Evolutionary conservation across 2,888 invertebrate species (phyloP), one percentile per base, ranked within the genome.

Genomic region (Nymphalis c-album): DNA sequence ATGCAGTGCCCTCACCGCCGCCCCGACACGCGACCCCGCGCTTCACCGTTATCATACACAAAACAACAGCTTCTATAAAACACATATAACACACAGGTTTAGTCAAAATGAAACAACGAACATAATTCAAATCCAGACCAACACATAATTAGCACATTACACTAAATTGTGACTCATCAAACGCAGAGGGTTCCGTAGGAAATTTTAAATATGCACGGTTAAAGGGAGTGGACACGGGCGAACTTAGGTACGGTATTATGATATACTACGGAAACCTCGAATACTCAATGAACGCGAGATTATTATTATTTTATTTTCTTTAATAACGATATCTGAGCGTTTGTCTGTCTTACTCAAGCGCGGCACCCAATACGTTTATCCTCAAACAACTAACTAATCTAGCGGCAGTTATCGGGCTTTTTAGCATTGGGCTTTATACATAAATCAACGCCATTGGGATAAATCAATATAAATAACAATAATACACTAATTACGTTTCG

Each of bases 81-180:
- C 91, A 91, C 90, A 91, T 85, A 91, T 82, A 88, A 91, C 91
- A 92, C 90, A 92, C 90, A 91, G 84, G 87, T 90, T 90, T 87
- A 90, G 91, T 91, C 86, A 87, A 82, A 80, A 91, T 88, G 87
- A 88, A 87, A 85, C 91, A 92, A 91, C 89, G 90, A 91, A 91
- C 90, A 91, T 90, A 91, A 90, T 86, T 83, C 88, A 91, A 91
- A 91, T 88, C 89, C 90, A 91, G 87, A 85, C 90, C 87, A 90
- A 89, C 88, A 88, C 88, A 87, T 86, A 89, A 88, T 91, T 91
- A 92, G 91, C 91, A 91, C 91, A 91, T 85, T 88, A 91, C 89
- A 91, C 91, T 92, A 91, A 90, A 80, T 83, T 83, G 85, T 91
- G 87, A 85, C 82, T 79, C 77, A 59, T 76, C 73, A 77, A 75